Conservation (phyloP, 2,888 invertebrate species). For the Drosophila mayaguana region DNA sequence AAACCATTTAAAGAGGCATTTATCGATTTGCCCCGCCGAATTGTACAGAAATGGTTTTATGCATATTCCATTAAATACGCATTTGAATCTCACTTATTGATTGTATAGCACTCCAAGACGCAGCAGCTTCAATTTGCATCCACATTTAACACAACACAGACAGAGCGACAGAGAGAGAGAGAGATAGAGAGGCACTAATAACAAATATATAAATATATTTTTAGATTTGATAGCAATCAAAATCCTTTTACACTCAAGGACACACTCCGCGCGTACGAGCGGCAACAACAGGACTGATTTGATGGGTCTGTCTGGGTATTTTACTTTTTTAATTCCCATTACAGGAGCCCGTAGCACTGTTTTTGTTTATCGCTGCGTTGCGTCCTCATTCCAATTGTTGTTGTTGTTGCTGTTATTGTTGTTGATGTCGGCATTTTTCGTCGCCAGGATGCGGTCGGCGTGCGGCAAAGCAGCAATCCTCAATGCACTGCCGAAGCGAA, state of each 20-base stretch:
- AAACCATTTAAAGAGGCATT: conserved; percentile 43
- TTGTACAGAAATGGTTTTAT: conserved; percentile 38
- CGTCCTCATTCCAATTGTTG: conserved; percentile 46
- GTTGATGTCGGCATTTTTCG: conserved; percentile 71
- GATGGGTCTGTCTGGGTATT: conserved; percentile 54
- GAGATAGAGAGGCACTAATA: background rate
- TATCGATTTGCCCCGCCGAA: conserved; percentile 73
- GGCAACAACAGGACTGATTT: conserved; percentile 70
- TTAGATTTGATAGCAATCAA: conserved; percentile 22
- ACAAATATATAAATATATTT: background rate
- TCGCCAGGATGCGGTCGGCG: conserved; percentile 57
- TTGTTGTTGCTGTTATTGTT: conserved; percentile 42
- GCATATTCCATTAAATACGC: conserved; percentile 19
- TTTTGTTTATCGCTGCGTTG: conserved; percentile 76
- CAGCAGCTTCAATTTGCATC: conserved; percentile 33
- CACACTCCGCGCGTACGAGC: conserved; percentile 50
- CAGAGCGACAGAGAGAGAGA: too few species aligned
- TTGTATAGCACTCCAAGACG: conserved; percentile 30
- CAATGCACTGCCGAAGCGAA: conserved; percentile 39
- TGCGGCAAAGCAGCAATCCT: conserved; percentile 23
- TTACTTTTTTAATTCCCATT: conserved; percentile 67
- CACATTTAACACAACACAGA: conserved; percentile 23
- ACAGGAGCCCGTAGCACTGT: conserved; percentile 55
- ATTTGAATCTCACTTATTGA: conserved; percentile 50
- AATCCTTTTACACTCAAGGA: conserved; percentile 37